Base-by-base conservation (phyloP, 2,888 invertebrate genomes). In the Alviniconcha strummeri region DNA sequence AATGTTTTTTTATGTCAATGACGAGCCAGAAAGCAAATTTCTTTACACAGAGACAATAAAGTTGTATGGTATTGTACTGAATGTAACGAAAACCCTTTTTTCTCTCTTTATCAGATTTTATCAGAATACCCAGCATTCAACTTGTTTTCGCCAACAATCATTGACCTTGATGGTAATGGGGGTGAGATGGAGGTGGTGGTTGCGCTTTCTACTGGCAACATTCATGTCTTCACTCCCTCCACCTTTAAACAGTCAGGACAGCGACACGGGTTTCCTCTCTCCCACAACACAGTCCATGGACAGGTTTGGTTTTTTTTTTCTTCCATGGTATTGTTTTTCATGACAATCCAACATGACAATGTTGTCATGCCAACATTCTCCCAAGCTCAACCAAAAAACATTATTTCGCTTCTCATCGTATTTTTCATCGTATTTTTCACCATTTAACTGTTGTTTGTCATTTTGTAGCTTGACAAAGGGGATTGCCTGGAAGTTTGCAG, bases 141-240 rank as follows among this genome's bases (percentile, higher is more conserved):
- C n/a, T 83, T 93, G 82, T 91, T 90, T 84, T 86, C 90, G 1
- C 92, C 92, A 1, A 92, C 91, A 60, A 90, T 93, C 7, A 85
- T 91, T 60, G 91, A 92, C 85, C 83, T 93, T 76, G 91, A 92
- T 82, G 88, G 90, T 69, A 84, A 88, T 60, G 88, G 88, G 56
- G 88, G 92, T 67, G 82, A 87, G 6, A 84, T 91, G 76, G 92
- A 92, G 87, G 89, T 92, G 13, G 85, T 92, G 9, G 84, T 90
- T 3, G 92, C 91, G 15, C 90, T 92, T 0, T 91, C 91, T 0
- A 90, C 92, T 15, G 93, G 93, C 6, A 89, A 82, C 64, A 79
- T 82, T 54, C 82, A 84, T 64, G 78, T 71, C 55, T 82, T 81
- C 60, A 71, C 75, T 8, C 81, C 74, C 52, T 69, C 80, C 67